Conservation (phyloP, 2,113 vertebrate genomes). For the Orthonyx spaldingii region DNA sequence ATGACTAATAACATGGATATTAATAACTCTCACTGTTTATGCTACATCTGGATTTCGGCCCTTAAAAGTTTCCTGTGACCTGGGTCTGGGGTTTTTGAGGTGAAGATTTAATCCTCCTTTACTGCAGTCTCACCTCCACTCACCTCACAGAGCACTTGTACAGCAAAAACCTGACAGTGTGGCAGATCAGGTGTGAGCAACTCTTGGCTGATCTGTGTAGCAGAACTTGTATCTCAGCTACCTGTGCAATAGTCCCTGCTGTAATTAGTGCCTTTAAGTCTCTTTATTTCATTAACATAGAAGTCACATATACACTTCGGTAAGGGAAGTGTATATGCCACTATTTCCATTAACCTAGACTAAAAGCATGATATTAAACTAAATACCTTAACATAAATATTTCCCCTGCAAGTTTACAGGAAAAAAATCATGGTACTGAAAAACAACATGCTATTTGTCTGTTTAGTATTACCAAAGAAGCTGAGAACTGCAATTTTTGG, state of each 20-base stretch:
- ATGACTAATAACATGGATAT: background rate
- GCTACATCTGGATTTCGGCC: background rate
- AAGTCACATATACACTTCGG: background rate
- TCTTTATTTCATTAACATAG: background rate
- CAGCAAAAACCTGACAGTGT: background rate
- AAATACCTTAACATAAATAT: background rate
- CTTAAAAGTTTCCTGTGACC: background rate
- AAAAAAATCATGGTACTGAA: background rate
- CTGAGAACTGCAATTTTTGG: background rate
- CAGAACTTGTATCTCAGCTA: background rate
- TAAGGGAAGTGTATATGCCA: too few relatives aligned
- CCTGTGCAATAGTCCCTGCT: background rate
- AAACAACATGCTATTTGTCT: background rate
- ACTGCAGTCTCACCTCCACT: background rate
- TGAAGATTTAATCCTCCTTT: background rate
- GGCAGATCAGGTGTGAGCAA: background rate
- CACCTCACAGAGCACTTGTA: background rate
- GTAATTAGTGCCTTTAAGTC: background rate
- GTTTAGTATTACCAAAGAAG: background rate
- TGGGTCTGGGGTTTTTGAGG: background rate
- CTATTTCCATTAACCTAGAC: background rate
- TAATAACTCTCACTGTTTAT: background rate
- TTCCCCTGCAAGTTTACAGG: background rate
- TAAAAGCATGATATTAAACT: background rate
- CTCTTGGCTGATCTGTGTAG: background rate